Evolutionary conservation across 2,888 invertebrate genomes (phyloP).

Genomic region (Nomada fabriciana): DNA sequence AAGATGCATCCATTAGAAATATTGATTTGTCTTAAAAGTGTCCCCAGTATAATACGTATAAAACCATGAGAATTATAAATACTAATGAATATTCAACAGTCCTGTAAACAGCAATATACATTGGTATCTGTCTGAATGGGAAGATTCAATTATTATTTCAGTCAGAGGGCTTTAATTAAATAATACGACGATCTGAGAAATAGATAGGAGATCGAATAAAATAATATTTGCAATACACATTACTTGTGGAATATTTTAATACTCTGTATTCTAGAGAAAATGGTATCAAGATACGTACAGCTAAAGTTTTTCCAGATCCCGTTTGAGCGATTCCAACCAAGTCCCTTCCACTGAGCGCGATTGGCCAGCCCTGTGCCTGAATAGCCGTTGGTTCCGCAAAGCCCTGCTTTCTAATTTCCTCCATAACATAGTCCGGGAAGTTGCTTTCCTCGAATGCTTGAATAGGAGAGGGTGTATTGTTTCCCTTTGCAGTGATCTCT

Average conservation of each 20-base stretch:
- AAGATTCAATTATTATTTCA: neutral
- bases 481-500: conserved; percentile 96
- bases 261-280: neutral
- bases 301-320: conserved; percentile 95
- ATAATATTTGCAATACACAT: too few relatives aligned
- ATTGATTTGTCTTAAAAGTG: too few relatives aligned
- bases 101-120: too few relatives aligned
- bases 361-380: conserved; percentile 98
- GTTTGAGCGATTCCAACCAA: conserved; percentile 97
- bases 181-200: too few relatives aligned
- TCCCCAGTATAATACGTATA: too few relatives aligned
- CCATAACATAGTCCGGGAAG: conserved; percentile 94
- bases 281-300: conserved; percentile 84
- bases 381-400: conserved; percentile 96
- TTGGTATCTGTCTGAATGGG: neutral
- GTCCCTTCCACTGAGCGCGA: conserved; percentile 95
- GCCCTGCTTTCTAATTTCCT: conserved; percentile 91
- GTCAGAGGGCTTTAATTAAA: neutral
- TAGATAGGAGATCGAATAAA: too few relatives aligned
- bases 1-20: neutral
- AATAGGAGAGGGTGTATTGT: conserved; percentile 94
- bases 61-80: too few relatives aligned
- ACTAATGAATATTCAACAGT: too few relatives aligned
- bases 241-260: neutral
- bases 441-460: conserved; percentile 95